These are phyloP conservation scores for Mongoloraphidia duomilia DNA, from an alignment of 2,888 invertebrate genomes.

Conservation along the genomic window DNA sequence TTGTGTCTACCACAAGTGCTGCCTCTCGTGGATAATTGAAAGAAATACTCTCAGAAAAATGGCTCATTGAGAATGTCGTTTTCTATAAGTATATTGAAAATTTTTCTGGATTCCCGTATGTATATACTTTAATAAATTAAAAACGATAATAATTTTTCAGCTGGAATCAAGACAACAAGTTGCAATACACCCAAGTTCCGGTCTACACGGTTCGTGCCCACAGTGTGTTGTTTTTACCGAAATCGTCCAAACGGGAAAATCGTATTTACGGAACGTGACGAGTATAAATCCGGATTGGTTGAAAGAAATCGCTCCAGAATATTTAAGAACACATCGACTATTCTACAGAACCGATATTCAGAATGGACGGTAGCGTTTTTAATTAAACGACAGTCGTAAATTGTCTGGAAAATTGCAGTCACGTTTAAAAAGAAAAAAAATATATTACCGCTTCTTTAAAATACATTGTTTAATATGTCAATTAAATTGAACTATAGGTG, in stretches of 20 bases:
- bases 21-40: no score
- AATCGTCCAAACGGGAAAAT: slow-evolving; percentile 69
- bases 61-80: background rate
- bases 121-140: slow-evolving; percentile 13
- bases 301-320: slow-evolving; percentile 39
- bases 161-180: slow-evolving; percentile 50
- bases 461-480: no score
- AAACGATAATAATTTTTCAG: slow-evolving; percentile 28
- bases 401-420: no score
- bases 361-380: no score
- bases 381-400: no score
- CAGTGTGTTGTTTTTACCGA: slow-evolving; percentile 70
- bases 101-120: no score
- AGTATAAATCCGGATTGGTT: slow-evolving; percentile 73
- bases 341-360: no score
- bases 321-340: slow-evolving; percentile 23
- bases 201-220: slow-evolving; percentile 55
- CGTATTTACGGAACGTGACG: slow-evolving; percentile 65
- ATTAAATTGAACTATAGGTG: no score
- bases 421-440: no score
- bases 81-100: background rate
- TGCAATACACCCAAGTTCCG: slow-evolving; percentile 72
- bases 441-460: no score
- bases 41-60: no score
- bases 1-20: no score